These are phyloP conservation scores for Morinoia aosen DNA, from an alignment of 2,888 invertebrate species.

Conservation along the genomic window DNA sequence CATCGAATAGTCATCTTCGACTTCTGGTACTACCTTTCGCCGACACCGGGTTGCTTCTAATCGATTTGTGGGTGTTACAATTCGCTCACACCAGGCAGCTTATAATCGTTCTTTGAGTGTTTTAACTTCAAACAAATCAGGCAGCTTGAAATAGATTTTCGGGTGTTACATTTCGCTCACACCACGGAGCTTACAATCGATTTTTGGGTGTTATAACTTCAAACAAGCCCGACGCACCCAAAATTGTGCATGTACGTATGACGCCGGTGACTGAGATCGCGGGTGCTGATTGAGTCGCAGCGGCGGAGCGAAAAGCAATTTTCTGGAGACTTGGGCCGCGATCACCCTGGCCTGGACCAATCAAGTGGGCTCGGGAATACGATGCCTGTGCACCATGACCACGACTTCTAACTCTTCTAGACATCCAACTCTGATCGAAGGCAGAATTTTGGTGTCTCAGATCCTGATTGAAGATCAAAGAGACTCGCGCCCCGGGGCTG, in stretches of 20 bases:
- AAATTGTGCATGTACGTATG: not conserved
- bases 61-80: too few relatives aligned
- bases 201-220: not conserved
- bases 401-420: conserved; percentile 39
- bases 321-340: conserved; percentile 40
- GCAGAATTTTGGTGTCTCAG: conserved; percentile 49
- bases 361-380: conserved; percentile 37
- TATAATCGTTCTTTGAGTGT: too few relatives aligned
- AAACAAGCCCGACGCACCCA: not conserved
- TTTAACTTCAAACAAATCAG: too few relatives aligned
- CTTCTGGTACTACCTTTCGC: too few relatives aligned
- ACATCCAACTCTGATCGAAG: conserved; percentile 50
- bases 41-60: too few relatives aligned
- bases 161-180: too few relatives aligned
- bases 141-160: too few relatives aligned
- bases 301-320: conserved; percentile 40
- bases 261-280: not conserved
- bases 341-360: conserved; percentile 12
- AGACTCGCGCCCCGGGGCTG: not conserved
- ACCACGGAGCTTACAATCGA: not conserved
- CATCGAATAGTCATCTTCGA: too few relatives aligned
- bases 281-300: conserved; percentile 28
- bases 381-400: conserved; percentile 14
- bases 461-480: conserved; percentile 40
- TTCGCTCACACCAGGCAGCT: too few relatives aligned